Conservation (phyloP, 2,888 invertebrate species). For the Lasioglossum morio region DNA sequence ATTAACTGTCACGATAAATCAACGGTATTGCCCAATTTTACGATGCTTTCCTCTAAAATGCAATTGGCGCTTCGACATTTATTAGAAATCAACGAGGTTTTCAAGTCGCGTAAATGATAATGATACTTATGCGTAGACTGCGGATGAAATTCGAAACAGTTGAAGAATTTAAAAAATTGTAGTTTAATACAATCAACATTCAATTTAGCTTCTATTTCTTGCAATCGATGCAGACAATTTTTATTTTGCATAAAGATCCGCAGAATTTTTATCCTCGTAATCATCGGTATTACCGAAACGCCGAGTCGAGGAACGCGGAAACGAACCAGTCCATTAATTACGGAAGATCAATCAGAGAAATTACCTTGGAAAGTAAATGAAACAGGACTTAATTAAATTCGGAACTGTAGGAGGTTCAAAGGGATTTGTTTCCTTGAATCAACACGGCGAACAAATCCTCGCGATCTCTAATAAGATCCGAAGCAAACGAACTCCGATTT, state of each 20-base stretch:
- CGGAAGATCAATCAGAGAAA: not conserved
- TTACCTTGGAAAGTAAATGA: not conserved
- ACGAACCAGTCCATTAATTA: not conserved
- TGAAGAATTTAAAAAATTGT: too few species aligned
- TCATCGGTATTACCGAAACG: not conserved
- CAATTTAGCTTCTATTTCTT: too few species aligned
- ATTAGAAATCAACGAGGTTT: not conserved
- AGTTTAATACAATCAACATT: too few species aligned
- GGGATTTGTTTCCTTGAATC: not conserved
- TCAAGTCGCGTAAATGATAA: not conserved
- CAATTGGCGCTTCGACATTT: not conserved
- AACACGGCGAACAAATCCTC: not conserved
- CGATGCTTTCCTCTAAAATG: not conserved
- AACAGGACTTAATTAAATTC: not conserved
- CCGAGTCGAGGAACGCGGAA: not conserved
- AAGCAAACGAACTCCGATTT: constrained; percentile 18
- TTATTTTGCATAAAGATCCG: too few species aligned
- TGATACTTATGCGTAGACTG: not conserved
- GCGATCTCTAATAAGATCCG: not conserved
- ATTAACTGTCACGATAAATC: not conserved
- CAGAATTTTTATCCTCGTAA: not conserved
- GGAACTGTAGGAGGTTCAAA: not conserved
- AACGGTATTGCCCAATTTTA: not conserved
- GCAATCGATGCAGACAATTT: too few species aligned
- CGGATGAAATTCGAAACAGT: too few species aligned